These are phyloP conservation scores for Anorthoa munda DNA, from an alignment of 2,888 invertebrate genomes.

Conservation along the genomic window DNA sequence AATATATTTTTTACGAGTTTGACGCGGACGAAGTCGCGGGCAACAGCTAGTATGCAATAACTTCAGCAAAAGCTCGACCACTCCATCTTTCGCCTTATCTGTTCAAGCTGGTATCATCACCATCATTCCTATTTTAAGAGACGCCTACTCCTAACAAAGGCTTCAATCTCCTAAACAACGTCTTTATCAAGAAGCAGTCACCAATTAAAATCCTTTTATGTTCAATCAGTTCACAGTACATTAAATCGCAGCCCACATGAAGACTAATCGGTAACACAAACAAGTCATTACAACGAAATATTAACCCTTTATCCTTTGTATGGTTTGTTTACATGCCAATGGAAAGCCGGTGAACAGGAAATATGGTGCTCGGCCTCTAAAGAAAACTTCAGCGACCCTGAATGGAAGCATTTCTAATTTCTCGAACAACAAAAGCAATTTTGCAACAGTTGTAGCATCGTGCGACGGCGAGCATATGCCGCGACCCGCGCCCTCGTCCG, in stretches of 20 bases:
- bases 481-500: background rate
- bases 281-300: conserved; percentile 45
- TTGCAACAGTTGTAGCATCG: conserved; percentile 79
- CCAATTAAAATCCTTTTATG: conserved; percentile 57
- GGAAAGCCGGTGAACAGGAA: conserved; percentile 71
- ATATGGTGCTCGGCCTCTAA: conserved; percentile 68
- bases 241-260: conserved; percentile 40
- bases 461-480: conserved; percentile 68
- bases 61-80: background rate
- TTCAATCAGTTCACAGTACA: conserved; percentile 52
- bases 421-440: conserved; percentile 84
- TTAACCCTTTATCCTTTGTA: conserved; percentile 44
- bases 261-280: conserved; percentile 51
- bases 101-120: background rate
- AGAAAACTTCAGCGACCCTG: conserved; percentile 73
- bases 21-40: too few species aligned
- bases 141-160: background rate
- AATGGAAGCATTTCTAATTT: conserved; percentile 80
- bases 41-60: too few species aligned
- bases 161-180: background rate
- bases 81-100: background rate
- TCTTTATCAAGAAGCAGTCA: conserved; percentile 22
- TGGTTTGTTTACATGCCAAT: conserved; percentile 59
- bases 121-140: background rate
- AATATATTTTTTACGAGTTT: too few species aligned